Percentiles rank a stretch among this genome's conserved stretches.
Evolutionary conservation across 2,797 vertebrate genomes (phyloP).

Genomic region (Glyptemys insculpta): DNA sequence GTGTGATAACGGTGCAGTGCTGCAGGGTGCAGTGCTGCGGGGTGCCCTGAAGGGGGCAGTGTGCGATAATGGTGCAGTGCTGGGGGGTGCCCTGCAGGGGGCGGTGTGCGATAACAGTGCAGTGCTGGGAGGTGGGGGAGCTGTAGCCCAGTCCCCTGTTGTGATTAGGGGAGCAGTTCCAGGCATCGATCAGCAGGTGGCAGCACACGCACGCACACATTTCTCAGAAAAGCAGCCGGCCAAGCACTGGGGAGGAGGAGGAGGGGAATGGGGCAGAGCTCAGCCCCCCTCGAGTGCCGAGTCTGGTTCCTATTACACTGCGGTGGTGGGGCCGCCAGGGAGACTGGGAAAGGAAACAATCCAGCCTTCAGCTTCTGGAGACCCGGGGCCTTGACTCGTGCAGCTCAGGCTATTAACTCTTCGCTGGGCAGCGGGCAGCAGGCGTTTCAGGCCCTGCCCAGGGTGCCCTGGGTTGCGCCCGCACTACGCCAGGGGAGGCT

Average conservation of each 20-base stretch:
- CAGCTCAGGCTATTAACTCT: not conserved
- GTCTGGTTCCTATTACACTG: conserved; percentile 20
- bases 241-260: not conserved
- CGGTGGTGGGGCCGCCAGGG: not conserved
- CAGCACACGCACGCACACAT: not conserved
- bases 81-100: too few species aligned
- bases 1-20: too few species aligned
- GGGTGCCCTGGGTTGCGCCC: too few species aligned
- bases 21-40: too few species aligned
- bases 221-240: not conserved
- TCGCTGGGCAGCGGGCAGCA: not conserved
- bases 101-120: too few species aligned
- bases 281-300: not conserved
- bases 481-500: too few species aligned
- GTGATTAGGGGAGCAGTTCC: not conserved
- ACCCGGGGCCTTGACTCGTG: not conserved
- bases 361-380: conserved; percentile 2
- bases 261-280: not conserved
- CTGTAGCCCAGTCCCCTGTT: not conserved
- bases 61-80: too few species aligned
- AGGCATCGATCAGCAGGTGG: not conserved
- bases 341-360: conserved; percentile 4
- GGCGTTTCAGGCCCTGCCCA: too few species aligned
- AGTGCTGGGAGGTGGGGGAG: too few species aligned
- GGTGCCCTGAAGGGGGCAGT: too few species aligned